Evolutionary conservation across 1,140 invertebrate species (phyloP), one percentile per base, ranked within the genome.

Genomic region (Ips typographus): DNA sequence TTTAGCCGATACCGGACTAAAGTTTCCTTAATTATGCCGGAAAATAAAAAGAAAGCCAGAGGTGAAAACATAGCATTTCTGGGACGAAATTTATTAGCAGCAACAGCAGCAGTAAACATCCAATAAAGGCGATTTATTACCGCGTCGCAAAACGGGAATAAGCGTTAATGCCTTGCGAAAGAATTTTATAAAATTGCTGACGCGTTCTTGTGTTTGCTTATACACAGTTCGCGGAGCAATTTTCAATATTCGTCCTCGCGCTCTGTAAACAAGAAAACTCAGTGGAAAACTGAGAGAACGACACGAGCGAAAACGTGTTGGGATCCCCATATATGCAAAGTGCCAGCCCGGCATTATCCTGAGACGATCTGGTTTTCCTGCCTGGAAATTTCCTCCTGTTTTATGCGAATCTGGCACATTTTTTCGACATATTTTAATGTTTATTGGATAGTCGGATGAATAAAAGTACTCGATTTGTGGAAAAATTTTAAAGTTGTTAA

Each of bases 181-280:
- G 44, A 49, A 49, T 49, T 49, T 49, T 49, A 49, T 49, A 49
- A 49, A 49, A 49, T 49, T 49, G 44, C 44, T 49, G 44, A 49
- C 44, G 44, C 44, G 44, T 49, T 22, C 44, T 49, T 49, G 22
- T 49, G 44, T 49, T 49, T 49, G 44, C 44, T 49, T 49, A 49
- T 22, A 49, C 44, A 49, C 44, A 49, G 44, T 49, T 49, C 44
- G 44, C 44, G 44, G 22, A 49, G 44, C 7, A 49, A 49, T 49
- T 49, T 49, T 22, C 44, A 49, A 49, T 49, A 49, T 49, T 49
- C 44, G 44, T 49, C 44, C 44, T 49, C 44, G 22, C 22, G 22
- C 44, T 6, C 7, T 49, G 44, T 49, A 49, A 49, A 49, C 44
- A 49, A 49, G 44, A 49, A 49, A 49, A 49, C 22, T 49, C 44